These are phyloP conservation scores for Candoia aspera DNA, from an alignment of 2,113 vertebrate species.

Conservation along the genomic window DNA sequence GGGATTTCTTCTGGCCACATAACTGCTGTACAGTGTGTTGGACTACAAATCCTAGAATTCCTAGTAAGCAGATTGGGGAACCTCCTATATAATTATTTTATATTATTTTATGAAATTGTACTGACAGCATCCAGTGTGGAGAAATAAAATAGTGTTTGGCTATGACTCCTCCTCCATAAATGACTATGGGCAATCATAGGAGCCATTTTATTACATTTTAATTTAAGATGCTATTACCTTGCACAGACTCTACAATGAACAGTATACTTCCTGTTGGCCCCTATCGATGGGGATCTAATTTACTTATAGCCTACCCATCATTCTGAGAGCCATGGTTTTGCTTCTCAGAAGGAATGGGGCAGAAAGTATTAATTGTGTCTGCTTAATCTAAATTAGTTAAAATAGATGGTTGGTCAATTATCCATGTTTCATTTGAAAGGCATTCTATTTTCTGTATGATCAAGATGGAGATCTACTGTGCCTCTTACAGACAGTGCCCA, in stretches of 20 bases:
- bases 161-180: background rate
- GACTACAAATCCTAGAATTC: background rate
- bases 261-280: background rate
- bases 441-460: slow-evolving; percentile 26
- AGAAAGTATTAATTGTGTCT: background rate
- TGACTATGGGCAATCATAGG: background rate
- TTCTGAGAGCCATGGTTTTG: slow-evolving; percentile 24
- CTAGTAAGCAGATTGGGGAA: background rate
- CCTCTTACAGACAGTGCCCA: slow-evolving; percentile 44
- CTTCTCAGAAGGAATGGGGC: background rate
- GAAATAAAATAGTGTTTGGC: background rate
- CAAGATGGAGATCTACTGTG: slow-evolving; percentile 16
- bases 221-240: background rate
- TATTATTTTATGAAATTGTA: background rate
- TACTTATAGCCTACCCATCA: background rate
- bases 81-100: background rate
- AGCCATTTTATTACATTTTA: background rate
- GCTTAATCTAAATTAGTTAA: background rate
- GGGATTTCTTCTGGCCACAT: too few species aligned
- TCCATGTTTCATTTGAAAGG: slow-evolving; percentile 31
- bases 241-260: background rate
- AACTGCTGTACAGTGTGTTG: background rate
- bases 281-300: background rate
- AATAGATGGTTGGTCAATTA: background rate
- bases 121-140: background rate